A percentile compares a stretch with the other conserved stretches of the same genome.
Conservation (phyloP, 2,797 vertebrate species). For the Numenius phaeopus region DNA sequence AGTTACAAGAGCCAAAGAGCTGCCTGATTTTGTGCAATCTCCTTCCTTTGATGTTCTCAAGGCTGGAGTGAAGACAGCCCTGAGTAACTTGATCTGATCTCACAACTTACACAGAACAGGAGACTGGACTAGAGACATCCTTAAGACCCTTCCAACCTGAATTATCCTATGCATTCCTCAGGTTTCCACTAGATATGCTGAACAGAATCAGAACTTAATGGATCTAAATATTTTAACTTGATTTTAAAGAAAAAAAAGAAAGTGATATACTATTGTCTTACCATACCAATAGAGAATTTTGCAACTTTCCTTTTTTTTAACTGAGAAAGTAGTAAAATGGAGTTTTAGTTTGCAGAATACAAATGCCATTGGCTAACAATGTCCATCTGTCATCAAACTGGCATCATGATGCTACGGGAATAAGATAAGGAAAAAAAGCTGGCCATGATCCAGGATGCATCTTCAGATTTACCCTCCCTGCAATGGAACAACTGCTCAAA, state of each 20-base stretch:
- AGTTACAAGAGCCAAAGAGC: background rate
- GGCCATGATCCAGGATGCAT: background rate
- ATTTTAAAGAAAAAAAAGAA: background rate
- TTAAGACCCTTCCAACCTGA: background rate
- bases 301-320: background rate
- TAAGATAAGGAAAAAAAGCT: background rate
- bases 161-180: background rate
- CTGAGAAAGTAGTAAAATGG: background rate
- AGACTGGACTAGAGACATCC: background rate
- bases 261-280: background rate
- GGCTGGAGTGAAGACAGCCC: background rate
- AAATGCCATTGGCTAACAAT: background rate
- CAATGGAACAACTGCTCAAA: background rate
- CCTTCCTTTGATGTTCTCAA: background rate
- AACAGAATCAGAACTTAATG: background rate
- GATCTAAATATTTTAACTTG: slow-evolving; percentile 21
- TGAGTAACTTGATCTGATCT: background rate
- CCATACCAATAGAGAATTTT: background rate
- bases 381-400: background rate
- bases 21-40: background rate
- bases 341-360: background rate
- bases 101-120: background rate
- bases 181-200: background rate
- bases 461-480: background rate
- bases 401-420: background rate